Evolutionary conservation across 2,797 vertebrate genomes (phyloP), one percentile per base, ranked within the genome.

Genomic region (Octomys mimax): DNA sequence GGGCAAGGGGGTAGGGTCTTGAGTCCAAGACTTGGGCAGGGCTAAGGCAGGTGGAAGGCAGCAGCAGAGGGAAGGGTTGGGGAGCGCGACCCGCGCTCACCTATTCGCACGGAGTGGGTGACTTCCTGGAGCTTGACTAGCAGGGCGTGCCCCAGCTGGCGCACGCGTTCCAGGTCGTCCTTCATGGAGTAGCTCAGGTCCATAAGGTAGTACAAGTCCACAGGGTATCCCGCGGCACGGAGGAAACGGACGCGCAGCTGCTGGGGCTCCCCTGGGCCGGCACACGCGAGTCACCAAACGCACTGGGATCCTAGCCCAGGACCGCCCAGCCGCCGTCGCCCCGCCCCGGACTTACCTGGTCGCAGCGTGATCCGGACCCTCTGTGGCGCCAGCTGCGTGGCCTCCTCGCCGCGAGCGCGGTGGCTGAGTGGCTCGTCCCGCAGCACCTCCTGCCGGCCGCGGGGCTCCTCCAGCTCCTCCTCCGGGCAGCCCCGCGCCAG

Each of bases 181-280:
- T 98, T 98, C 99, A 99, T 99, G 92, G 99, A 99, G 97, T 98
- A 99, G 89, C 99, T 99, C 87, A 99, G 96, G 94, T 99, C 99
- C 99, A 99, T 99, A 68, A 99, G 98, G 95, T 99, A 99, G 95
- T 99, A 99, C 81, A 99, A 96, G 96, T 99, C 99, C 88, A 99
- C 98, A 0, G 99, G 99, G 86, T 99, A 99, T 12, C 99, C 99
- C 81, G 98, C 96, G 0, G 98, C 99, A 31, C 99, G 98, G 54
- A 96, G 98, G 97, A 99, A 99, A 57, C 94, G 95, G 33, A 99
- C 98, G 4, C 1, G 89, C 68, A 99, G 98, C 39, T 89, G 96
- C 79, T 95, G 96, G 28, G 98, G 98, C 62, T 98, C 98, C 5
- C 99, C 99, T 99, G 70, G 26, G 11, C 33, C 31, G 18, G 52